Evolutionary conservation across 2,888 invertebrate genomes (phyloP).

Genomic region (Tipula lateralis): DNA sequence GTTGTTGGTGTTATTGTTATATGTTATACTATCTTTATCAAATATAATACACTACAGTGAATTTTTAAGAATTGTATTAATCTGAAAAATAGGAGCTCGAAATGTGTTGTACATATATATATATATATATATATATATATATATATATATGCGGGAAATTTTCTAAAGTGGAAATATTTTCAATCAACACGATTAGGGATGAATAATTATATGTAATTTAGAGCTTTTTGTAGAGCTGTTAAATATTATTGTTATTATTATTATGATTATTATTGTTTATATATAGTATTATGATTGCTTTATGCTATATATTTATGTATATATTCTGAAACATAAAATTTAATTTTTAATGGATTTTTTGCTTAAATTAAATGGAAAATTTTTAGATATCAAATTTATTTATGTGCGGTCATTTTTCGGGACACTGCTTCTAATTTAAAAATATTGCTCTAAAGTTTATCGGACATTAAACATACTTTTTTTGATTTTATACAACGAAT

Average conservation of each 20-base stretch:
- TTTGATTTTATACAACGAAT: no score
- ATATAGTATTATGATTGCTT: background rate
- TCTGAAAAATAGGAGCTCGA: background rate
- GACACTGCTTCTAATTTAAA: background rate
- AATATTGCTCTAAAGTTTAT: background rate
- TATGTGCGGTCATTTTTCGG: constrained; percentile 11
- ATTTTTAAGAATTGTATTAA: constrained; percentile 11
- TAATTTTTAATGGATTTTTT: constrained; percentile 1
- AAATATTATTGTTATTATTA: background rate
- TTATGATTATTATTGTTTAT: background rate
- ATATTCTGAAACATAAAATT: background rate
- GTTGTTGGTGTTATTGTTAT: background rate
- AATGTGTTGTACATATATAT: no score
- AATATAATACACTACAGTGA: constrained; percentile 19
- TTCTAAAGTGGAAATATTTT: constrained; percentile 19
- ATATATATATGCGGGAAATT: background rate
- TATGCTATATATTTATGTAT: background rate
- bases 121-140: no score
- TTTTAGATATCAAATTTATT: background rate
- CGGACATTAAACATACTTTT: background rate
- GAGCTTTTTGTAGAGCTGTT: background rate
- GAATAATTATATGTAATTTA: constrained; percentile 24
- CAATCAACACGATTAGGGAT: constrained; percentile 19
- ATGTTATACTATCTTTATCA: background rate
- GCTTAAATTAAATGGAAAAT: background rate